Percentiles rank a stretch among this genome's conserved stretches.
Evolutionary conservation across 2,888 invertebrate genomes (phyloP).

Genomic region (Pollenia angustigena): DNA sequence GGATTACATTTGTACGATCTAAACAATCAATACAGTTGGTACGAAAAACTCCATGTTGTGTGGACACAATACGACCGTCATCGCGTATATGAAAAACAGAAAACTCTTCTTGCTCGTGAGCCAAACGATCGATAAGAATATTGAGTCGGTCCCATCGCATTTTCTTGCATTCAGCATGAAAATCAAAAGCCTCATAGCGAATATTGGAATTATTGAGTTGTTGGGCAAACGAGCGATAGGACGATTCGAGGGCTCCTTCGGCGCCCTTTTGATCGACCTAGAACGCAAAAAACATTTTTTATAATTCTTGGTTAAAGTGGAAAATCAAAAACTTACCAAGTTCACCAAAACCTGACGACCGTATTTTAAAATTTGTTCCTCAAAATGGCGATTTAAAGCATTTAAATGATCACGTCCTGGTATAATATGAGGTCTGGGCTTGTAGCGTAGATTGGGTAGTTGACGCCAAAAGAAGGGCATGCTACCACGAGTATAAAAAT

Average conservation of each 20-base stretch:
- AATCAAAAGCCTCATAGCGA: constrained; percentile 98
- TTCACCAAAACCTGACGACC: constrained; percentile 96
- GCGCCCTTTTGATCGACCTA: constrained; percentile 90
- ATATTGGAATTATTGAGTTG: constrained; percentile 86
- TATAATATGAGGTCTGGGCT: constrained; percentile 89
- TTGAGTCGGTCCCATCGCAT: constrained; percentile 97
- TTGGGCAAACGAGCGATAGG: constrained; percentile 84
- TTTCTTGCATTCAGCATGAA: constrained; percentile 97
- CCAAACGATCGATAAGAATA: constrained; percentile 93
- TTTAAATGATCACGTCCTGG: constrained; percentile 90
- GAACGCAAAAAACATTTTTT: constrained; percentile 19
- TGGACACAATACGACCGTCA: constrained; percentile 89
- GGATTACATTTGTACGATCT: constrained; percentile 99
- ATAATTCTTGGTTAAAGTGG: neutral
- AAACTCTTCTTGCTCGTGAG: constrained; percentile 93
- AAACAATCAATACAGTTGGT: constrained; percentile 99
- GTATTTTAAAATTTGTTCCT: constrained; percentile 88
- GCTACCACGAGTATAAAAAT: constrained; percentile 91
- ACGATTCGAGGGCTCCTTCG: constrained; percentile 90
- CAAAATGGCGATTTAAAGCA: constrained; percentile 93
- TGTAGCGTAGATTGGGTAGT: constrained; percentile 95
- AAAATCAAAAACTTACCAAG: constrained; percentile 86
- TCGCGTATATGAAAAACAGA: constrained; percentile 93
- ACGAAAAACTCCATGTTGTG: constrained; percentile 95
- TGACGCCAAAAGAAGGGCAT: constrained; percentile 94